Evolutionary conservation across 2,797 vertebrate genomes (phyloP).

Genomic region (Miichthys miiuy): DNA sequence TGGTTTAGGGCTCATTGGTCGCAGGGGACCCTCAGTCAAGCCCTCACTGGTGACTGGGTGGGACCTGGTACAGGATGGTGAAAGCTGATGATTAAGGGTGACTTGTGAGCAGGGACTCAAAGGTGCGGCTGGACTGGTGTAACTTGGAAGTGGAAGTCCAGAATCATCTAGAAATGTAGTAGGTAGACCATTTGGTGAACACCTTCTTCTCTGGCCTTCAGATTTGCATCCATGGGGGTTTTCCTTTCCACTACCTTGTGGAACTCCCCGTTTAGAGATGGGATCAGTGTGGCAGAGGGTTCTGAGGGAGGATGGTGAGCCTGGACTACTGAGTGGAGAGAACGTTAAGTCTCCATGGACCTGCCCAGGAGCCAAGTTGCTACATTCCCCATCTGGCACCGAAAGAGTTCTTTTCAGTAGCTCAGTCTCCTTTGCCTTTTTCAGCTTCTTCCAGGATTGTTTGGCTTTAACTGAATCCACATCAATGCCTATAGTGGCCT

Average conservation of each 20-base stretch:
- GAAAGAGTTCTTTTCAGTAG: constrained; percentile 77
- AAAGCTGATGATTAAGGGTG: constrained; percentile 63
- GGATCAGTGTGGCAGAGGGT: constrained; percentile 72
- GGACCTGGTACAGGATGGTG: constrained; percentile 71
- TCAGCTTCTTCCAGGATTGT: constrained; percentile 85
- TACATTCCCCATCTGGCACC: constrained; percentile 53
- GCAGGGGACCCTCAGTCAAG: constrained; percentile 81
- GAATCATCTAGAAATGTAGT: constrained; percentile 71
- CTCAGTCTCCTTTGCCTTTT: constrained; percentile 84
- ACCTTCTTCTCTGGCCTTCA: constrained; percentile 77
- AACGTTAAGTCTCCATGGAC: constrained; percentile 38
- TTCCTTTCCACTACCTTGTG: constrained; percentile 54
- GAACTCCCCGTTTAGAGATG: constrained; percentile 72
- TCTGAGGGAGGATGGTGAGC: constrained; percentile 32
- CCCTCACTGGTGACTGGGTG: constrained; percentile 64
- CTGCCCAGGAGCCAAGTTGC: constrained; percentile 6
- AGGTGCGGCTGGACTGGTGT: constrained; percentile 73
- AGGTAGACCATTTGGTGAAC: constrained; percentile 68
- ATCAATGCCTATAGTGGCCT: constrained; percentile 48
- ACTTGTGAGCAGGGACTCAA: constrained; percentile 65
- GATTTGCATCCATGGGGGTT: constrained; percentile 68
- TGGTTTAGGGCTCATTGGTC: constrained; percentile 93
- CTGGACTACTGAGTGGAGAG: constrained; percentile 46
- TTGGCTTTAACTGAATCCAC: constrained; percentile 78
- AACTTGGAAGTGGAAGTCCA: constrained; percentile 58